Evolutionary conservation across 2,888 invertebrate species (phyloP), one percentile per base, ranked within the genome.

Genomic region (Dynastes grantii): DNA sequence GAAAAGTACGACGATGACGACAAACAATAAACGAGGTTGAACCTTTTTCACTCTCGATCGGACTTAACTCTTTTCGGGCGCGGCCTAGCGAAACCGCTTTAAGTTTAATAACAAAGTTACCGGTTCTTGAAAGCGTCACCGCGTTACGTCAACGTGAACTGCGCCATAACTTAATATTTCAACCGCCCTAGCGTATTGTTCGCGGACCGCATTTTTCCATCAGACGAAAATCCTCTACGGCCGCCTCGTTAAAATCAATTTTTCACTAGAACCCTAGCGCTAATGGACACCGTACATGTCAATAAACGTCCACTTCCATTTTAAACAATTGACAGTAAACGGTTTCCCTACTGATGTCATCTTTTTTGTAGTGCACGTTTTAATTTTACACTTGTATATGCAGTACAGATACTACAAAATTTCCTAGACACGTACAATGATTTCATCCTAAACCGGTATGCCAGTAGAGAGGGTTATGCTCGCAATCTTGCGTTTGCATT

Each of bases 231-330:
- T 67, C 58, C 55, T 22, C 71, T 29, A 22, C 32, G 45, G 49
- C 32, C 53, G 55, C 71, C 58, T 40, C 73, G 73, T 73, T 73
- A 58, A 73, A 73, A 73, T 73, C 73, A 58, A 73, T 73, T 73
- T 73, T 67, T 49, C 67, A 16, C 67, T 58, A 58, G 22, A 16
- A 16, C 58, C 51, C 16, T n/a, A 37, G 40, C 58, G 40, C 73
- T 73, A 73, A 73, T 73, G 73, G 73, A 73, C 73, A 73, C 40
- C 37, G 49, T 49, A 67, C 37, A 58, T 58, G 73, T 73, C 73
- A 73, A 73, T 73, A 73, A 58, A 73, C 22, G 73, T 73, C 73
- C 73, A 73, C 73, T 73, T 61, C 58, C 37, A 73, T 73, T 73
- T 73, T 58, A 73, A 58, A 73, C 73, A 73, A 73, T 55, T 73